Conservation (phyloP, 2,113 vertebrate genomes). For the Callorhinus ursinus region DNA sequence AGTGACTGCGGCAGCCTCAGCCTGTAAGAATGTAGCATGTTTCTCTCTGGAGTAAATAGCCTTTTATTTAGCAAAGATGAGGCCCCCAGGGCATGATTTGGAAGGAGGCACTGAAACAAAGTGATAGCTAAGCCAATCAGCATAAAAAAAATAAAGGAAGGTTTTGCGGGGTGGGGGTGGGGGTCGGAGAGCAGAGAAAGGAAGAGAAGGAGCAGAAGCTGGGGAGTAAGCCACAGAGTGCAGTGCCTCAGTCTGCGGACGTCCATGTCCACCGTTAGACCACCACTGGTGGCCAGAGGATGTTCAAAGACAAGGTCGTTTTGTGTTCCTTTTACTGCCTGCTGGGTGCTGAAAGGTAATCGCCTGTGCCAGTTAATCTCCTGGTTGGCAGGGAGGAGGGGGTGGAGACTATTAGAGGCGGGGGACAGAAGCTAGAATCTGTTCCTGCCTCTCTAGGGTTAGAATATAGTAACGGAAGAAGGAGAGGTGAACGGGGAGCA, state of each 20-base stretch:
- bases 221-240: not conserved
- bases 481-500: not conserved
- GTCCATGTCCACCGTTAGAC: fast-evolving
- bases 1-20: slow-evolving; percentile 12
- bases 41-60: slow-evolving; percentile 76
- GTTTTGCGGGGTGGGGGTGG: not conserved
- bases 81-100: slow-evolving; percentile 54
- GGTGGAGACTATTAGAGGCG: not conserved
- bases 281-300: not conserved
- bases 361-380: not conserved
- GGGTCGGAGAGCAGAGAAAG: not conserved
- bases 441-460: not conserved
- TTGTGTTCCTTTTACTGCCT: not conserved
- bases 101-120: slow-evolving; percentile 58
- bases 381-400: not conserved
- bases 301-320: not conserved
- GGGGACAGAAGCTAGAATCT: not conserved
- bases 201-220: not conserved
- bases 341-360: not conserved
- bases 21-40: slow-evolving; percentile 60
- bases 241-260: not conserved
- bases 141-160: slow-evolving; percentile 66
- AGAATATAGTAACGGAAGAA: not conserved
- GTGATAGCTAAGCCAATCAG: slow-evolving; percentile 51
- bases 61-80: slow-evolving; percentile 78